Evolutionary conservation across 2,113 vertebrate genomes (phyloP), one percentile per base, ranked within the genome.

Genomic region (Alethe castanea): DNA sequence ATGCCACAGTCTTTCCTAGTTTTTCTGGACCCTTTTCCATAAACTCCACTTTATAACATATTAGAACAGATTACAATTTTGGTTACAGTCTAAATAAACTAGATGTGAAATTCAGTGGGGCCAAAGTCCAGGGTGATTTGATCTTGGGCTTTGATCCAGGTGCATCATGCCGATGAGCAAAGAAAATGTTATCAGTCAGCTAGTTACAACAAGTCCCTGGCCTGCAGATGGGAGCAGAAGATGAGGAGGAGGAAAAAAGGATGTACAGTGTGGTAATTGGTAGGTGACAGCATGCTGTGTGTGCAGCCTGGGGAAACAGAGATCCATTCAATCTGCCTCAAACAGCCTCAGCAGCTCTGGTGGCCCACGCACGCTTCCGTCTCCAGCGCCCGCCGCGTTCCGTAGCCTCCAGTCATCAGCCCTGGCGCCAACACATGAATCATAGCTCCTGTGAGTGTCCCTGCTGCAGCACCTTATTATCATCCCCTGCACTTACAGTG

Each of bases 221-320:
- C 90, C 52, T 53, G 79, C n/a, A 52, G 14, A 80, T 35, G 23
- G 82, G 71, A 96, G 69, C 95, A 96, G 96, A 97, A 83, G 94
- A 95, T 95, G 94, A 95, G 81, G 94, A 96, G 94, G 96, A 94
- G 86, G 90, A 81, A 94, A 82, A 86, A 88, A 86, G 94, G 64
- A 93, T 90, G 88, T 83, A 62, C 53, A 1, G 0, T 56, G 69
- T 59, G 83, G 69, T 92, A 93, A 93, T 60, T 95, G 67, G 90
- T 96, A 82, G 79, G 90, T 86, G 79, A 95, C 85, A 95, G 48
- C 93, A 95, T 83, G 65, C 52, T 91, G 40, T 45, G 56, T 22
- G 18, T 38, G 18, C 88, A 86, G 90, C 85, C 93, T 88, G 31
- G 8, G 64, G 64, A 92, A 96, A 93, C 18, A 88, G 72, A 93